Base-by-base conservation (phyloP, 37 sponge, comb jelly and placozoan genomes). In the Tethya wilhelma region DNA sequence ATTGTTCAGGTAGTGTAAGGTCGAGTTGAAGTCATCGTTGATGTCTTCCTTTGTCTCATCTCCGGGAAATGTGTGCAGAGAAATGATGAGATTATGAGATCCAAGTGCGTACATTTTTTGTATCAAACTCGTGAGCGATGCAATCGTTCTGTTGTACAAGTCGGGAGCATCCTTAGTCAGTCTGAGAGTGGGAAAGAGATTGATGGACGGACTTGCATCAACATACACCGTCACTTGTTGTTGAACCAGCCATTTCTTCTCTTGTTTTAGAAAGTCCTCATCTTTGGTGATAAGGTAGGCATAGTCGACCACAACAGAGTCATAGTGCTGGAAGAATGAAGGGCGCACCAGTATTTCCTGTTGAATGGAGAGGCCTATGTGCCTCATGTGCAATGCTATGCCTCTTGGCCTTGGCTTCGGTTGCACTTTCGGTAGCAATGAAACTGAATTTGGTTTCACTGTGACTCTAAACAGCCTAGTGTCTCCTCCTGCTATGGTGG, bases 401-500 rank as follows among this genome's bases (percentile, higher is more conserved):
- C 86, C 86, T 37, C 30, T 78, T 29, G 86, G 79, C 4, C 62
- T 63, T 25, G 79, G 86, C 66, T 85, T 85, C 5, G 79, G 79
- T 25, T 23, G 31, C 4, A 32, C 30, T 43, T 85, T 77, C 0
- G 69, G 55, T 5, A 85, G 34, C 30, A 76, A 41, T 4, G 4
- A 26, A 38, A 33, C 59, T 2, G 68, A 30, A 8, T 19, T 22
- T 73, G 2, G 23, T n/a, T 71, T 46, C 17, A 71, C 25, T 25
- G 69, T 28, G 22, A 85, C 86, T 43, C 30, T 29, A 42, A 85
- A 85, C 37, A 85, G 63, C 38, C 86, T 67, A 8, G 86, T 85
- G 44, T 85, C 86, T 60, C 68, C 86, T 3, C 86, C 86, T 41
- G 86, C 86, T 26, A 85, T 85, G 0, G 86, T 78, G 8, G 78